A percentile compares a stretch with the other conserved stretches of the same genome.
These are phyloP conservation scores for Ennomos fuscantarius DNA, from an alignment of 2,888 invertebrate genomes.

Conservation along the genomic window DNA sequence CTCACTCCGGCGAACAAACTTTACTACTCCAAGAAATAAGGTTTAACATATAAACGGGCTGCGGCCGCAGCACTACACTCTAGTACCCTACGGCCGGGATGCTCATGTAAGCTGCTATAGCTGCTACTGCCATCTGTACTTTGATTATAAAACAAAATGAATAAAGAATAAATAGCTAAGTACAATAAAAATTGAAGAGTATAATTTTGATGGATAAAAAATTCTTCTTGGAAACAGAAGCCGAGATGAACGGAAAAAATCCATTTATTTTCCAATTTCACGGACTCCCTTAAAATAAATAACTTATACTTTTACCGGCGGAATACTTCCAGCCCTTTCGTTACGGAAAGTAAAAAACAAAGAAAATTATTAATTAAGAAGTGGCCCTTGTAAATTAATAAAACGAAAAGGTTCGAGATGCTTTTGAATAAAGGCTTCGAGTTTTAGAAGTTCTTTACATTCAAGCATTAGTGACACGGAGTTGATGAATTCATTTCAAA, in stretches of 20 bases:
- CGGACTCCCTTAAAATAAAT: slow-evolving; percentile 27
- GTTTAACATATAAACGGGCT: slow-evolving; percentile 2
- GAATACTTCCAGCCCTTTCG: slow-evolving; percentile 32
- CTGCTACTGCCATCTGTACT: too few relatives aligned
- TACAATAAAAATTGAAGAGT: slow-evolving; percentile 13
- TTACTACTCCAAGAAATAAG: background rate
- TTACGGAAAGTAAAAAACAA: slow-evolving; percentile 41
- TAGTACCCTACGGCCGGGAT: too few relatives aligned
- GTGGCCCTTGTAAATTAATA: slow-evolving; percentile 42
- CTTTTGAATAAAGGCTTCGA: slow-evolving; percentile 35
- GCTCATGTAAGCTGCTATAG: too few relatives aligned
- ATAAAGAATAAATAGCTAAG: too few relatives aligned
- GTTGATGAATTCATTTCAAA: slow-evolving; percentile 27
- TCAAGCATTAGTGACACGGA: slow-evolving; percentile 22
- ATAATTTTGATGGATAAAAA: slow-evolving; percentile 11
- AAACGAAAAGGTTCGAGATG: slow-evolving; percentile 38
- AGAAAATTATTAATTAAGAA: slow-evolving; percentile 42
- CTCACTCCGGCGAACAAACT: background rate
- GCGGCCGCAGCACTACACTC: background rate
- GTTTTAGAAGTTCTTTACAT: slow-evolving; percentile 22
- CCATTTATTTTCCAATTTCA: slow-evolving; percentile 27
- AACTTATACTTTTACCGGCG: slow-evolving; percentile 30
- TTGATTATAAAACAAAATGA: too few relatives aligned
- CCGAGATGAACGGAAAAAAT: slow-evolving; percentile 19
- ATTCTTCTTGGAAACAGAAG: background rate